phyloP scores from a whole-genome alignment of 2,888 invertebrate genomes.

The Nudaria mundana region DNA sequence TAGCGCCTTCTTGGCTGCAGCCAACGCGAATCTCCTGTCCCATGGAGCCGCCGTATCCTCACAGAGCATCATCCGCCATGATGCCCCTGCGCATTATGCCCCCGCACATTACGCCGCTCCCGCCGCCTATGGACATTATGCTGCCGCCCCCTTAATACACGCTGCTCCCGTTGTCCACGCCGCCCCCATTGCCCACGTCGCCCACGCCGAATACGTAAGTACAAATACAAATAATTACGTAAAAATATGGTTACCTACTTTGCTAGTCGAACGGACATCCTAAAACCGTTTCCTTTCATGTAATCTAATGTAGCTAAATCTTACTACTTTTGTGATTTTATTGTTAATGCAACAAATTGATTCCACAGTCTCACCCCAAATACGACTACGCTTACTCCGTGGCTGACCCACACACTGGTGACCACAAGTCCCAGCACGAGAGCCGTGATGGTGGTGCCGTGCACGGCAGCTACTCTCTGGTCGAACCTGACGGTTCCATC shows the following conservation, averaged over 20 bases:
- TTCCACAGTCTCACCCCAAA: constrained; percentile 79
- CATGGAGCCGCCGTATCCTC: constrained; percentile 77
- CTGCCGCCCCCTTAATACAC: constrained; percentile 48
- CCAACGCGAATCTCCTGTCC: constrained; percentile 79
- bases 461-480: constrained; percentile 84
- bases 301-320: constrained; percentile 3
- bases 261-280: constrained; percentile 14
- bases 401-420: constrained; percentile 82
- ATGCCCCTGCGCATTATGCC: constrained; percentile 61
- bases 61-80: constrained; percentile 74
- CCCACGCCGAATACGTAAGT: constrained; percentile 65
- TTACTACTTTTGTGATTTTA: constrained; percentile 2
- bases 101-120: constrained; percentile 60
- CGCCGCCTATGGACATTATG: constrained; percentile 35
- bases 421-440: constrained; percentile 83
- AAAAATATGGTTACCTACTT: constrained; percentile 10
- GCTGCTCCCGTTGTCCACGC: constrained; percentile 57
- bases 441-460: constrained; percentile 83
- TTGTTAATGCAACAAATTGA: constrained; percentile 4
- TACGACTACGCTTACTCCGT: constrained; percentile 83
- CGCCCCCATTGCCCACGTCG: constrained; percentile 47
- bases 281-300: constrained; percentile 13
- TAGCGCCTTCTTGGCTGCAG: constrained; percentile 73
- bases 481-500: constrained; percentile 83
- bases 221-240: constrained; percentile 6